Evolutionary conservation across 2,113 vertebrate species (phyloP).

Genomic region (Dissostichus mawsoni): DNA sequence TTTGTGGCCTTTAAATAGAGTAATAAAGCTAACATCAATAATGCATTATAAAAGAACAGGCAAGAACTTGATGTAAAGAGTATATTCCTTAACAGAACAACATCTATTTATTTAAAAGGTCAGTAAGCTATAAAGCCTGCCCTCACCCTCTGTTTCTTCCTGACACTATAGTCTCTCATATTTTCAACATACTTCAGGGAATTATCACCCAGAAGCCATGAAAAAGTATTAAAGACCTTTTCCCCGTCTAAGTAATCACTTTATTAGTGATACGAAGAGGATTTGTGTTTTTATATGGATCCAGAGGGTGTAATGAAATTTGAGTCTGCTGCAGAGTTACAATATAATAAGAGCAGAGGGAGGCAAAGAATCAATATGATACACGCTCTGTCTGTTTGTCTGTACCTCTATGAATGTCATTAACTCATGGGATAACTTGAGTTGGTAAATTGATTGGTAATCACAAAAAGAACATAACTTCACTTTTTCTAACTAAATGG

Average conservation of each 20-base stretch:
- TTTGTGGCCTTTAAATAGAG: conserved; percentile 68
- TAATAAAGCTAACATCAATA: conserved; percentile 80
- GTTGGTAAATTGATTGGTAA: conserved; percentile 27
- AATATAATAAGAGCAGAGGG: conserved; percentile 72
- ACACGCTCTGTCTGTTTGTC: conserved; percentile 38
- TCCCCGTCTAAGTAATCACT: conserved; percentile 81
- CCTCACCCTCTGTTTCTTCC: conserved; percentile 55
- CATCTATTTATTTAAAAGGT: conserved; percentile 84
- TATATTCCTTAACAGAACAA: conserved; percentile 73
- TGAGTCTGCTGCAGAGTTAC: conserved; percentile 82
- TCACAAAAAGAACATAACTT: neutral
- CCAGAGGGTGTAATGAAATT: conserved; percentile 85
- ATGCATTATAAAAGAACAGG: conserved; percentile 78
- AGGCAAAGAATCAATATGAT: conserved; percentile 64
- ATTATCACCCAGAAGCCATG: conserved; percentile 75
- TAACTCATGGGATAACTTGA: conserved; percentile 8
- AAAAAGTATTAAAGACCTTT: conserved; percentile 74
- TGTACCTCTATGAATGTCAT: conserved; percentile 5
- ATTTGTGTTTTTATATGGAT: conserved; percentile 86
- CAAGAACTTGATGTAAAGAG: conserved; percentile 62
- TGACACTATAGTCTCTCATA: conserved; percentile 64
- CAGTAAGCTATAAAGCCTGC: conserved; percentile 78
- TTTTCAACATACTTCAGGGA: conserved; percentile 70
- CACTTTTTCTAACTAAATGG: neutral
- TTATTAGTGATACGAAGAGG: conserved; percentile 83